These are phyloP conservation scores for Tolypeutes matacus DNA, from an alignment of 2,797 vertebrate species.

Conservation along the genomic window DNA sequence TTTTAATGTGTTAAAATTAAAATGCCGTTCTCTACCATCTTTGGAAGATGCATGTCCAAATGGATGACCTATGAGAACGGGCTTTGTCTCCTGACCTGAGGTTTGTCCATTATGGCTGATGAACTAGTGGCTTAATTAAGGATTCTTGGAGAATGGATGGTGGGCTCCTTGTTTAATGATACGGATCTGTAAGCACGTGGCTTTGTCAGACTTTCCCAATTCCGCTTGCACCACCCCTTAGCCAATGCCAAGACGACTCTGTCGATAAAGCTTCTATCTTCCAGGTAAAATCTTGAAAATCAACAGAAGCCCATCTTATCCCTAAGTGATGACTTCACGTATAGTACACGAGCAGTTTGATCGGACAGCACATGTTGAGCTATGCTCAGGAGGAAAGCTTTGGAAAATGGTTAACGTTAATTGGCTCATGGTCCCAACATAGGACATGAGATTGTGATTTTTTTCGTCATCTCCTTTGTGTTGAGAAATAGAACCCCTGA, in stretches of 20 bases:
- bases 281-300: conserved; percentile 9
- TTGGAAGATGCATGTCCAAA: neutral
- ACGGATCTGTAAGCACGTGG: neutral
- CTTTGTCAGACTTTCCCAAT: neutral
- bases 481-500: conserved; percentile 89
- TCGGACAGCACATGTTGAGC: neutral
- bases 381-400: neutral
- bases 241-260: neutral
- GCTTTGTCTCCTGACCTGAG: neutral
- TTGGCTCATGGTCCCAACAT: neutral
- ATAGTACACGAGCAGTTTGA: neutral
- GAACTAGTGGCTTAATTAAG: neutral
- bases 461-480: neutral
- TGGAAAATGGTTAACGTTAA: neutral
- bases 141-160: neutral
- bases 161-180: neutral
- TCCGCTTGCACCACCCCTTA: neutral
- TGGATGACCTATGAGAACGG: neutral
- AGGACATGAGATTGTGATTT: neutral
- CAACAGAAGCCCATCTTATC: neutral
- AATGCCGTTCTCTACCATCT: neutral
- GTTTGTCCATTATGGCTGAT: too few relatives aligned
- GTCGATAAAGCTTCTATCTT: neutral
- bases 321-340: neutral
- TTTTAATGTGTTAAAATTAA: neutral